Percentiles rank a stretch among this genome's conserved stretches.
Conservation (phyloP, 2,113 vertebrate genomes). For the Helogale parvula region DNA sequence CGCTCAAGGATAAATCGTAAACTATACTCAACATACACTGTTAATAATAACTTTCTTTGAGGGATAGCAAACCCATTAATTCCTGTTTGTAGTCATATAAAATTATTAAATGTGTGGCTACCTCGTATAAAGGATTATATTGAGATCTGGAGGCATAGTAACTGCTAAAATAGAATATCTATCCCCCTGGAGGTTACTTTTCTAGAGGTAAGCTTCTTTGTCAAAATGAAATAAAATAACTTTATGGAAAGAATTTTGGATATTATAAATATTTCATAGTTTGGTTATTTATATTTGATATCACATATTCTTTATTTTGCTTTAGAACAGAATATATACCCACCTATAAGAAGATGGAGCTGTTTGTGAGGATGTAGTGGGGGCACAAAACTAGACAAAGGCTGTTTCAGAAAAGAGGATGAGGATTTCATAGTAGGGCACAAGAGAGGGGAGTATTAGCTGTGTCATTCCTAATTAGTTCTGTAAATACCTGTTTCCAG, state of each 20-base stretch:
- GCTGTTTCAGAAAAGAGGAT: neutral
- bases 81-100: neutral
- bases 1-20: neutral
- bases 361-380: neutral
- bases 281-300: neutral
- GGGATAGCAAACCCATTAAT: neutral
- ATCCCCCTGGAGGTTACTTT: neutral
- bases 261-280: neutral
- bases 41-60: neutral
- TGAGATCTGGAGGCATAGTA: neutral
- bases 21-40: neutral
- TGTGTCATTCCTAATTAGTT: neutral
- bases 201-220: neutral
- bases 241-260: neutral
- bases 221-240: slow-evolving; percentile 22
- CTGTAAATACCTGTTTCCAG: neutral
- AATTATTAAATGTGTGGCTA: neutral
- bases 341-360: neutral
- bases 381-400: neutral
- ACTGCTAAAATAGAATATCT: neutral
- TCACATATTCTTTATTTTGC: neutral
- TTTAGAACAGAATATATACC: neutral
- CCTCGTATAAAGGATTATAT: neutral
- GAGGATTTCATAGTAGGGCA: neutral
- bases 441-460: neutral